Percentiles rank a stretch among this genome's conserved stretches.
Evolutionary conservation across 2,113 vertebrate species (phyloP).

Genomic region (Brienomyrus brachyistius): DNA sequence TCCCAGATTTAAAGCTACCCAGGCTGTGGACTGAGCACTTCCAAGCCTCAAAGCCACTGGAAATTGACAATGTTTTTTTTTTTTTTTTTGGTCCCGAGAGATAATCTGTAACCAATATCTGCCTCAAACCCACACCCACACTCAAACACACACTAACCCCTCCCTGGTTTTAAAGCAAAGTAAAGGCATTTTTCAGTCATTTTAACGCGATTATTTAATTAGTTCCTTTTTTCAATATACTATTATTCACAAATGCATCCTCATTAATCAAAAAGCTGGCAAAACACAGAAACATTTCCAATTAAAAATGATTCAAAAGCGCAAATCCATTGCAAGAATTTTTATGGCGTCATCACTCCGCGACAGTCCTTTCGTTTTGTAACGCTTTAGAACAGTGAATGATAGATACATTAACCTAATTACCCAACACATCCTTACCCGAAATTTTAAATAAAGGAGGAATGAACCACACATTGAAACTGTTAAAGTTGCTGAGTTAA

Average conservation of each 20-base stretch:
- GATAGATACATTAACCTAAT: background rate
- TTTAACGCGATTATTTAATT: background rate
- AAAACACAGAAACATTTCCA: background rate
- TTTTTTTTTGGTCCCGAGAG: background rate
- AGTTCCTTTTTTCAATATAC: background rate
- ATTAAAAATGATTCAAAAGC: background rate
- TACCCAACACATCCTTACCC: background rate
- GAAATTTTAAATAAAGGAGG: background rate
- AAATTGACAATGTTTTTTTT: background rate
- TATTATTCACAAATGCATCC: background rate
- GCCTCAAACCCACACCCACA: background rate
- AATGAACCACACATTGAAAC: background rate
- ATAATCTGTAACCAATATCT: background rate
- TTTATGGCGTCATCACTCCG: background rate
- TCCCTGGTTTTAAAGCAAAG: background rate
- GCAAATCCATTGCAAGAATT: background rate
- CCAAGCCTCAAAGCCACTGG: background rate
- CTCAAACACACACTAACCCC: background rate
- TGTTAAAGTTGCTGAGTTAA: background rate
- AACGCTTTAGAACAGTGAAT: background rate
- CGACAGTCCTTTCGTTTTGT: background rate
- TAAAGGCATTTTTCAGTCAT: background rate
- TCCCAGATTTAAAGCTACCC: background rate
- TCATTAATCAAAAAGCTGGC: background rate
- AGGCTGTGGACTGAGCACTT: background rate